Percentiles rank a stretch among this genome's conserved stretches.
These are phyloP conservation scores for Brevipalpus yothersi DNA, from an alignment of 1,140 invertebrate species.

Conservation along the genomic window DNA sequence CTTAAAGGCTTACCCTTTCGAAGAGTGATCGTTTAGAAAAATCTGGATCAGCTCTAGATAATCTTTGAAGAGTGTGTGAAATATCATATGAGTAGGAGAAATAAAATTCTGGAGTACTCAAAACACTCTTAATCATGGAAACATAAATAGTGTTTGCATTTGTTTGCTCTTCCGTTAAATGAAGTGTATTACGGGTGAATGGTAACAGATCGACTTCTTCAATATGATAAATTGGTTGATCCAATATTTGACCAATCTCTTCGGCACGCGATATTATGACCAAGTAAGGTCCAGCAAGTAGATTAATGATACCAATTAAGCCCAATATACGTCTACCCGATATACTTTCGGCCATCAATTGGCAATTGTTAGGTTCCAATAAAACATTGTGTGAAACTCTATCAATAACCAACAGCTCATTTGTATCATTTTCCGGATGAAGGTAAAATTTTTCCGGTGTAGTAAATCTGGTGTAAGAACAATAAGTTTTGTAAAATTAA, in stretches of 20 bases:
- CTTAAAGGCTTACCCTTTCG: conserved; percentile 19
- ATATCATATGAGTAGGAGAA: conserved; percentile 83
- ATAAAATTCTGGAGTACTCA: conserved; percentile 60
- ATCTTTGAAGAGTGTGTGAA: conserved; percentile 65
- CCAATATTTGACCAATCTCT: conserved; percentile 58
- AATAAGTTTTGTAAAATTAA: too few species aligned
- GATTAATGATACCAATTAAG: conserved; percentile 3
- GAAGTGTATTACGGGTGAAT: conserved; percentile 47
- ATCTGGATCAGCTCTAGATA: conserved; percentile 62
- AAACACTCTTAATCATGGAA: conserved; percentile 44
- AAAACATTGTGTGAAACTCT: neutral
- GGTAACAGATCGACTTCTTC: conserved; percentile 57
- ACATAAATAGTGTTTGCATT: conserved; percentile 50
- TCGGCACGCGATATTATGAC: conserved; percentile 66
- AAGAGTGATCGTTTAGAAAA: conserved; percentile 39
- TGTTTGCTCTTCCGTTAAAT: conserved; percentile 54
- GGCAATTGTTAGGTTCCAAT: neutral
- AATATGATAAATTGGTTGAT: conserved; percentile 59
- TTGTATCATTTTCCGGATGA: neutral
- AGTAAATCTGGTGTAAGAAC: neutral
- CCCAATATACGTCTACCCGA: neutral
- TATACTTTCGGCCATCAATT: neutral
- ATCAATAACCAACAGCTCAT: neutral
- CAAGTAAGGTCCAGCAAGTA: conserved; percentile 42
- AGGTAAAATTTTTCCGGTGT: conserved; percentile 2